Evolutionary conservation across 2,113 vertebrate genomes (phyloP), one percentile per base, ranked within the genome.

Genomic region (Azemiops feae): DNA sequence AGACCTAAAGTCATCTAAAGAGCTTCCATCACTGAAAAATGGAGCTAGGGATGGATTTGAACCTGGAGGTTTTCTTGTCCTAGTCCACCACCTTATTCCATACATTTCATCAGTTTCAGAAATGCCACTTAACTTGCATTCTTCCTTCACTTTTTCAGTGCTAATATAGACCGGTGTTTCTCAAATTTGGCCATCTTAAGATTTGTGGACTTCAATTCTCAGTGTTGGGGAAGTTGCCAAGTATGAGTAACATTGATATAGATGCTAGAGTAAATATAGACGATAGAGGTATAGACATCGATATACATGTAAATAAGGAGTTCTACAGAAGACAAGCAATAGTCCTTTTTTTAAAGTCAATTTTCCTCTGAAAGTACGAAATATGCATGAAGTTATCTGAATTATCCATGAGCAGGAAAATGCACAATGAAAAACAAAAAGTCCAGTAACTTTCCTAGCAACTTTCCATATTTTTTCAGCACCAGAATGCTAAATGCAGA

Each of bases 301-400:
- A 81, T 81, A 39, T 81, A 39, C 14, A 39, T 74, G 5, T 16
- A 74, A 74, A 20, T 39, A 20, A 34, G 30, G 12, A 34, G 16
- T 43, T 43, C 18, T 81, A 22, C 69, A 81, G 34, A 81, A 81
- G 34, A 22, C 16, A 81, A 81, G 0, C 34, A 81, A 39, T 81
- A 43, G 74, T 22, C 34, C 34, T 20, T 39, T 39, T 81, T 39
- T 81, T 0, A 9, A 69, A 92, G 64, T 30, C 58, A 11, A 2
- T 87, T 53, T 87, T 93, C 11, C 34, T 91, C 91, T 94, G 89
- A 93, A 95, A 20, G 47, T 55, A 89, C 93, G 87, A 95, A 93
- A 95, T 94, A 91, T 30, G 34, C 23, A 95, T 54, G 6, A 0
- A 5, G 34, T 5, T 64, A 60, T 88, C 52, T 94, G 1, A 94